phyloP scores from a whole-genome alignment of 1,140 invertebrate species.

The Teleogryllus occipitalis region DNA sequence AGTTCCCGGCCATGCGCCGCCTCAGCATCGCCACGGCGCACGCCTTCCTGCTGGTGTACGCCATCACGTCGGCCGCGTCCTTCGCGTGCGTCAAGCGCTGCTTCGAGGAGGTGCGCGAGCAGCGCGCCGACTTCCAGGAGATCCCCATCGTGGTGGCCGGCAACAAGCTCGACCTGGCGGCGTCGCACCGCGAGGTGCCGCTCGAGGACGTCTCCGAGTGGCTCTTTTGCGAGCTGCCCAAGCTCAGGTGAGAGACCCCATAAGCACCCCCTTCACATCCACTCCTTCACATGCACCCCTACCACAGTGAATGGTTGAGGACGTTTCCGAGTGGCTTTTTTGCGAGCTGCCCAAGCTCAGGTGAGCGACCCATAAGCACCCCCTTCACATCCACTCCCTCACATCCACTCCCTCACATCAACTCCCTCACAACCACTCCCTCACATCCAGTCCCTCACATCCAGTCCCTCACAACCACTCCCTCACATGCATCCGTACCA shows the following conservation, averaged over 20 bases:
- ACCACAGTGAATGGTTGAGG: too few species aligned
- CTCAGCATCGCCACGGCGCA: constrained; percentile 82
- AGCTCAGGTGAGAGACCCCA: constrained; percentile 44
- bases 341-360: constrained; percentile 63
- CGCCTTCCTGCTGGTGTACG: constrained; percentile 83
- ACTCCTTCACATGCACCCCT: background rate
- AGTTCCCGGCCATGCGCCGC: constrained; percentile 75
- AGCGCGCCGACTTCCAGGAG: constrained; percentile 66
- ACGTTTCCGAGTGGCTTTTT: constrained; percentile 71
- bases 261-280: background rate
- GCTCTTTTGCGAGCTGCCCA: constrained; percentile 66
- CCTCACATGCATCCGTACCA: background rate
- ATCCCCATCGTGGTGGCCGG: constrained; percentile 79
- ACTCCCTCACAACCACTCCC: too few species aligned
- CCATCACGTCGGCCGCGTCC: constrained; percentile 65
- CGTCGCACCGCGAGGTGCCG: constrained; percentile 53
- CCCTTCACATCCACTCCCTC: background rate
- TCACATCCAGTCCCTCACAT: too few species aligned
- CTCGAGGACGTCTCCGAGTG: constrained; percentile 73
- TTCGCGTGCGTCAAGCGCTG: constrained; percentile 69
- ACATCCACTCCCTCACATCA: too few species aligned
- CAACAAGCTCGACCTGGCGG: constrained; percentile 69
- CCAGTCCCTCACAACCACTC: too few species aligned
- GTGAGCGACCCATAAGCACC: constrained; percentile 32
- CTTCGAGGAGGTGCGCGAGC: constrained; percentile 75